Conservation (phyloP, 2,113 vertebrate species). For the Leptobrachium ailaonicum region DNA sequence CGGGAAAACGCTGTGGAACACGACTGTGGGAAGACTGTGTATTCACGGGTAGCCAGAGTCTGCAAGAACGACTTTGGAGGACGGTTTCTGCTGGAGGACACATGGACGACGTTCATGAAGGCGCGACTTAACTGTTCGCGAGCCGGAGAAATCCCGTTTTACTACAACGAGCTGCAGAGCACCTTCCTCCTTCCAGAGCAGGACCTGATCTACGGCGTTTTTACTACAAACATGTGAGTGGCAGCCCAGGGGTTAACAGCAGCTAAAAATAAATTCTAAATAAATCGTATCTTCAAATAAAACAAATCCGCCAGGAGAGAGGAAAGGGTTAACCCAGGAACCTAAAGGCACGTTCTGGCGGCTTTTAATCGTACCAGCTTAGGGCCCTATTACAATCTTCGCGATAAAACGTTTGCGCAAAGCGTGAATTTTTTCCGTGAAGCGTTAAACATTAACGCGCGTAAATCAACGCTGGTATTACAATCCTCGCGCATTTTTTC, state of each 20-base stretch:
- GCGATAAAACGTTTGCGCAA: no score
- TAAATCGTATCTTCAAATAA: no score
- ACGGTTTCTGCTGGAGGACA: constrained; percentile 86
- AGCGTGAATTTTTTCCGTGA: no score
- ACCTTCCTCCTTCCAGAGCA: constrained; percentile 86
- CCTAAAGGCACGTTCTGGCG: no score
- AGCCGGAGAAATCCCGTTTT: constrained; percentile 85
- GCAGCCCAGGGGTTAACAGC: not conserved
- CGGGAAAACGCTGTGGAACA: constrained; percentile 85
- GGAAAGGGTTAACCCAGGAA: no score
- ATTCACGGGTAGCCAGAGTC: constrained; percentile 84
- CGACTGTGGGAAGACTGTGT: constrained; percentile 83
- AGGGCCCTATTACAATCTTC: no score
- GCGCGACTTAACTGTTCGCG: constrained; percentile 86
- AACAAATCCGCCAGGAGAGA: no score
- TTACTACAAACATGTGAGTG: constrained; percentile 88
- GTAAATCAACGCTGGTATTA: no score
- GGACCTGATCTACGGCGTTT: constrained; percentile 86
- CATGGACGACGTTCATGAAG: constrained; percentile 90
- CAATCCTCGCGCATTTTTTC: no score
- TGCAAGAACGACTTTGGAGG: constrained; percentile 87
- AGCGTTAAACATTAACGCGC: no score
- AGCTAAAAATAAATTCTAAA: no score
- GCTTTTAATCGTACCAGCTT: no score
- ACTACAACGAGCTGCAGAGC: constrained; percentile 88